Conservation (phyloP, 2,888 invertebrate genomes). For the Dendrolimus houi region DNA sequence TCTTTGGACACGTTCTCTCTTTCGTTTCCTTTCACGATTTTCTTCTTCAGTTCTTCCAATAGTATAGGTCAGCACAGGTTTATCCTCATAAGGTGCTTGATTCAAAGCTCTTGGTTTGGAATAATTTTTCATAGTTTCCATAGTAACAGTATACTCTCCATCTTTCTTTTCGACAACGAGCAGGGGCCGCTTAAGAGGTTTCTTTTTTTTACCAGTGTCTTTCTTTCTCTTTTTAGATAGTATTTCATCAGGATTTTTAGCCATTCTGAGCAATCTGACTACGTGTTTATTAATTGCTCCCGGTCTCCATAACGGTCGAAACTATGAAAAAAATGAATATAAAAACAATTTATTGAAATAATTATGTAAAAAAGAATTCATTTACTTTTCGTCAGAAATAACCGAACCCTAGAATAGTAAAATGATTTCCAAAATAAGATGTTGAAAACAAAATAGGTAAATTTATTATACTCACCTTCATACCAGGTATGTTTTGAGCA, state of each 20-base stretch:
- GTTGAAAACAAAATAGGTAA: not conserved
- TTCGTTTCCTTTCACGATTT: constrained; percentile 47
- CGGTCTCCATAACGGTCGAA: constrained; percentile 60
- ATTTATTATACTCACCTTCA: constrained; percentile 39
- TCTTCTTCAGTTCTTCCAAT: constrained; percentile 65
- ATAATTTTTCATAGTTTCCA: constrained; percentile 63
- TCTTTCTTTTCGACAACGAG: constrained; percentile 56
- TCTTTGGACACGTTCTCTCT: constrained; percentile 49
- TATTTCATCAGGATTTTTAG: constrained; percentile 46
- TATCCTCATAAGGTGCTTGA: constrained; percentile 63
- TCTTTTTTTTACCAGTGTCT: constrained; percentile 36
- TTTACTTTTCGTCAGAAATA: too few species aligned
- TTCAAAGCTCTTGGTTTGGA: constrained; percentile 44
- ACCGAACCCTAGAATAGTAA: too few species aligned
- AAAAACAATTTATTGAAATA: constrained; percentile 13
- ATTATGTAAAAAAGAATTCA: too few species aligned
- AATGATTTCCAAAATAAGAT: constrained; percentile 3
- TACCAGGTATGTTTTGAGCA: constrained; percentile 52
- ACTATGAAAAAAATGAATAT: constrained; percentile 45
- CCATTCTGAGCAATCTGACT: constrained; percentile 48
- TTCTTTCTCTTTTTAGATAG: constrained; percentile 50
- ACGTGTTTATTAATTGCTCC: constrained; percentile 62
- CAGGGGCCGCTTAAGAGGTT: constrained; percentile 51
- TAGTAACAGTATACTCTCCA: constrained; percentile 58
- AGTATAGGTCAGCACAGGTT: constrained; percentile 48